Evolutionary conservation across 2,797 vertebrate species (phyloP).

Genomic region (Gila robusta): DNA sequence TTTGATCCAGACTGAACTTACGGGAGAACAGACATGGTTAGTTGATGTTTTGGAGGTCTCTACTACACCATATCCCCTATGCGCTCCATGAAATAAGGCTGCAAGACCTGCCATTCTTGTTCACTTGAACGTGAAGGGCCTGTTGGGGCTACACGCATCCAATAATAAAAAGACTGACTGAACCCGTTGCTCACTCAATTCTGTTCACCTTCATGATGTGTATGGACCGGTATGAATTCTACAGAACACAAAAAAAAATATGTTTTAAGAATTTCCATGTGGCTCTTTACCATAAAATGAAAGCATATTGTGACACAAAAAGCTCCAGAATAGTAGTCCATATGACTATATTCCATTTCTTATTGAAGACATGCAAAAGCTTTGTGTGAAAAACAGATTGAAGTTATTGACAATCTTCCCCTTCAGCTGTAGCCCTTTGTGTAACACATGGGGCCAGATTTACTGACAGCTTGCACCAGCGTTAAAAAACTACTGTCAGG

Average conservation of each 20-base stretch:
- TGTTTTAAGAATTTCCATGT: background rate
- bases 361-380: background rate
- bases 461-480: background rate
- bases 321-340: background rate
- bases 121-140: background rate
- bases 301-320: background rate
- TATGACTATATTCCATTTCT: background rate
- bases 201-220: too few species aligned
- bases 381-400: background rate
- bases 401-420: background rate
- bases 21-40: background rate
- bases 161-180: background rate
- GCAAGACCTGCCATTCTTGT: background rate
- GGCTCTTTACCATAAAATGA: background rate
- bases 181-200: background rate
- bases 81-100: background rate
- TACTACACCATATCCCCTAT: background rate
- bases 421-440: background rate
- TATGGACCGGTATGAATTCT: background rate
- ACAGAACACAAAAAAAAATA: background rate
- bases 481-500: background rate
- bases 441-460: background rate
- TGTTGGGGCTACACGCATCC: background rate
- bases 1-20: constrained; percentile 11
- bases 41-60: background rate